A percentile compares a stretch with the other conserved stretches of the same genome.
These are phyloP conservation scores for Callospermophilus lateralis DNA, from an alignment of 2,113 vertebrate species.

Conservation along the genomic window DNA sequence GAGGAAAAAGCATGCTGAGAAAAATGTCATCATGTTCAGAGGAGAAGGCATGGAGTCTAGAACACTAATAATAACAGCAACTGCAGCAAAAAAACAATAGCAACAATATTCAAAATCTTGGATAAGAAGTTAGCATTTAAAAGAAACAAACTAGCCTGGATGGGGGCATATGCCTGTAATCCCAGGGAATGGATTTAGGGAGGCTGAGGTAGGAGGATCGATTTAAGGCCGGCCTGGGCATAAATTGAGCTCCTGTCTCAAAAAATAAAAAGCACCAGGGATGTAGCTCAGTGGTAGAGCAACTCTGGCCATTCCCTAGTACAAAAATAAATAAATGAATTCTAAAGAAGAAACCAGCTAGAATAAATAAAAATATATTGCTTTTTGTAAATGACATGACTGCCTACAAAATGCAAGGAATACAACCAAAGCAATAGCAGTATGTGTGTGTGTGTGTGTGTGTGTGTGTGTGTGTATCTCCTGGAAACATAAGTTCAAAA, in stretches of 20 bases:
- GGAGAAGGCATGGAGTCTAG: background rate
- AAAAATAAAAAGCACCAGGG: background rate
- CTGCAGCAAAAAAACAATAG: background rate
- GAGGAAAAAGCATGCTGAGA: background rate
- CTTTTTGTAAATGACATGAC: background rate
- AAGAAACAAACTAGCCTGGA: background rate
- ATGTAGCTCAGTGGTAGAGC: too few relatives aligned
- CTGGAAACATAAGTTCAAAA: slow-evolving; percentile 18
- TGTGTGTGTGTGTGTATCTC: too few relatives aligned
- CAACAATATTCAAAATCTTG: background rate
- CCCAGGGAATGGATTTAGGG: background rate
- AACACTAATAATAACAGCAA: background rate
- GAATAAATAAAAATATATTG: background rate
- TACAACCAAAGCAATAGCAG: background rate
- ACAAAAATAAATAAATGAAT: background rate
- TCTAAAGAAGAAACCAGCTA: background rate
- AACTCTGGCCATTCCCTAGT: too few relatives aligned
- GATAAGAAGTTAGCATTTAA: background rate
- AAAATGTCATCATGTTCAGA: background rate
- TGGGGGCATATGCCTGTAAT: background rate
- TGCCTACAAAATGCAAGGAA: background rate
- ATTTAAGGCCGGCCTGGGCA: background rate
- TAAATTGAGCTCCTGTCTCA: background rate
- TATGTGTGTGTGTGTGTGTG: too few relatives aligned
- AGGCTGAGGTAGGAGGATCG: background rate